Base-by-base conservation (phyloP, 1,140 invertebrate genomes). In the Octopus bimaculoides region DNA sequence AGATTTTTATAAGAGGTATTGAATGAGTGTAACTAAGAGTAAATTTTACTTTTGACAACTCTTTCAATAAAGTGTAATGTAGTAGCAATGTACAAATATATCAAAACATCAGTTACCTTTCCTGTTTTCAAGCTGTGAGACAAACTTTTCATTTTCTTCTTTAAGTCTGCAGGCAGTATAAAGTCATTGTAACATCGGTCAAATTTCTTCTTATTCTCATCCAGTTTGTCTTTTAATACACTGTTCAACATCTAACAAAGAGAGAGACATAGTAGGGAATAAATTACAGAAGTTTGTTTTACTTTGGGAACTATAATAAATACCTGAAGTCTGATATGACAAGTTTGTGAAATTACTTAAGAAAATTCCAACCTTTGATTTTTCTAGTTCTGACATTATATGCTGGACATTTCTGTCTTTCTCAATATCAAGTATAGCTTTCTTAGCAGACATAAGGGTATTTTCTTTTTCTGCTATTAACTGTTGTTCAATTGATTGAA, bases 121-220 rank as follows among this genome's bases (percentile, higher is more conserved):
- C 84, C 84, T 14, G 83, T 79, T 83, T 86, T 88, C 12, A 88
- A 82, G 77, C 81, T 83, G 52, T 86, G 83, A 66, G 85, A 83
- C 26, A 89, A 79, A 54, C 88, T 85, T 71, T 85, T 85, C 9
- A 89, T 82, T 8, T 87, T 83, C 14, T 85, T 84, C 14, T 83
- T 83, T 10, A 89, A 80, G 12, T 88, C 86, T 75, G 81, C 81
- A 26, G 87, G 85, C 52, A 83, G 82, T 77, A 87, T 84, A 14
- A 82, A 83, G n/a, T 85, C 83, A 56, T 85, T 81, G 4, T 81
- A 14, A 52, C 79, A 80, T 17, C 80, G 66, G 26, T 84, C 80
- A 7, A 83, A 79, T 69, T 80, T 81, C 77, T 85, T 81, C 20
- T 81, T 77, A 6, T 85, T 79, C 52, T 86, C 85, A 52, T 84